phyloP scores from a whole-genome alignment of 2,797 vertebrate genomes.

The Takifugu ocellatus region DNA sequence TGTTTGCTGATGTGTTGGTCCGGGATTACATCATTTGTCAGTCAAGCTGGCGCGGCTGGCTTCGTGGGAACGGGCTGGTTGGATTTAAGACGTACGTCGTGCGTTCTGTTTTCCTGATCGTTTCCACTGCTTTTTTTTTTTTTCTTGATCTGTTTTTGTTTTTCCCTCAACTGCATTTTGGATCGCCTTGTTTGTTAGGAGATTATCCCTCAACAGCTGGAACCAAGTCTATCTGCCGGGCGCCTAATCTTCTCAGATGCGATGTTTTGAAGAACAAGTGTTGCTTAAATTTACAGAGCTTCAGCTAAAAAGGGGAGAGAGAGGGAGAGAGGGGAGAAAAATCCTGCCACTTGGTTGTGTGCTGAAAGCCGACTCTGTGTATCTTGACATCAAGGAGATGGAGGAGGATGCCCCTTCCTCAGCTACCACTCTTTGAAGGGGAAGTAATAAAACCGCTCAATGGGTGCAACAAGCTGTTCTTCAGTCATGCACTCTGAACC shows the following conservation, averaged over 20 bases:
- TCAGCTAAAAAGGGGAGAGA: slow-evolving; percentile 2
- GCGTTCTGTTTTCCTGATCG: slow-evolving; percentile 8
- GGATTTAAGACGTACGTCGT: slow-evolving; percentile 40
- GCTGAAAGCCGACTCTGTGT: slow-evolving; percentile 44
- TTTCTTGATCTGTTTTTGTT: slow-evolving; percentile 18
- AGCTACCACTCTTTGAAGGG: slow-evolving; percentile 71
- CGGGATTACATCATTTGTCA: slow-evolving; percentile 51
- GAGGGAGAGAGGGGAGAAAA: slow-evolving; percentile 1
- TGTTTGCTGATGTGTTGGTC: slow-evolving; percentile 41
- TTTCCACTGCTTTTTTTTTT: not conserved
- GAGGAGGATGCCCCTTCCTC: slow-evolving; percentile 64
- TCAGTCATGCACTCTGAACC: slow-evolving; percentile 71
- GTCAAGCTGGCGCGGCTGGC: slow-evolving; percentile 25
- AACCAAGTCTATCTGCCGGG: slow-evolving; percentile 18
- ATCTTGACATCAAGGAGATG: slow-evolving; percentile 64
- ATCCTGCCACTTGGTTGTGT: slow-evolving; percentile 50
- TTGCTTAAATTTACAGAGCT: slow-evolving; percentile 39
- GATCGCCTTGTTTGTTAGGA: slow-evolving; percentile 54
- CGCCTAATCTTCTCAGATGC: slow-evolving; percentile 49
- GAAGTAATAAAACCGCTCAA: slow-evolving; percentile 76
- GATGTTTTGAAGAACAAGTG: slow-evolving; percentile 45
- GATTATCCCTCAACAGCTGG: slow-evolving; percentile 56
- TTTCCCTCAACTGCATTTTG: slow-evolving; percentile 33
- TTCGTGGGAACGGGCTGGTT: slow-evolving; percentile 43
- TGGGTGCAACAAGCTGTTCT: slow-evolving; percentile 77